Conservation (phyloP, 1,140 invertebrate species). For the Meloidogyne exigua region DNA sequence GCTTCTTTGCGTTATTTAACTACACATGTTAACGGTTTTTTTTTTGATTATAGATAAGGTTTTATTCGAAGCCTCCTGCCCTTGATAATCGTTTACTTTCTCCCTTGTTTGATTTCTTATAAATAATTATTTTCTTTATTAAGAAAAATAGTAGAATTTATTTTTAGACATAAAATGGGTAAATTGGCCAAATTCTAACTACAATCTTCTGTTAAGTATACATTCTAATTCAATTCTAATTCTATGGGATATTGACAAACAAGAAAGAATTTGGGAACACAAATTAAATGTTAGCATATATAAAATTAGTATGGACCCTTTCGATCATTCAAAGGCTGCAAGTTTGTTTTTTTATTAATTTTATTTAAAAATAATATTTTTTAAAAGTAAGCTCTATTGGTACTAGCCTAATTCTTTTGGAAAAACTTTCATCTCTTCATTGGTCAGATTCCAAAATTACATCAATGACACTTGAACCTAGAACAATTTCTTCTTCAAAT, state of each 20-base stretch:
- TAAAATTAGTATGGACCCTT: constrained; percentile 39
- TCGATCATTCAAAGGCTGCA: constrained; percentile 35
- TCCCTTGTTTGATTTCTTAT: too few species aligned
- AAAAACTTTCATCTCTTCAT: constrained; percentile 9
- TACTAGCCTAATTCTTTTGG: constrained; percentile 22
- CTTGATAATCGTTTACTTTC: too few species aligned
- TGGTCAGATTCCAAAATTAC: constrained; percentile 23
- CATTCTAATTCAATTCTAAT: constrained; percentile 42
- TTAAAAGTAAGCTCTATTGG: constrained; percentile 28
- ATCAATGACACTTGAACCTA: constrained; percentile 31
- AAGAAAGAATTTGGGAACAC: constrained; percentile 40
- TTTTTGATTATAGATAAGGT: too few species aligned
- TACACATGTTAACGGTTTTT: constrained; percentile 25
- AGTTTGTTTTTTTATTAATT: constrained; percentile 22
- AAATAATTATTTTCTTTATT: not conserved
- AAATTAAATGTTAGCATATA: constrained; percentile 35
- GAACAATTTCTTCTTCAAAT: constrained; percentile 18
- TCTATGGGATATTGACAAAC: constrained; percentile 38
- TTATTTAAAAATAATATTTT: not conserved
- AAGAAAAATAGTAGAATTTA: constrained; percentile 12
- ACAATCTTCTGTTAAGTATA: constrained; percentile 40
- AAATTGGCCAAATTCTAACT: constrained; percentile 35
- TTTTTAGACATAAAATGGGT: constrained; percentile 49
- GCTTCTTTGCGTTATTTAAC: constrained; percentile 29
- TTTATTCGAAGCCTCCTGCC: too few species aligned